Evolutionary conservation across 2,113 vertebrate species (phyloP).

Genomic region (Buteo buteo): DNA sequence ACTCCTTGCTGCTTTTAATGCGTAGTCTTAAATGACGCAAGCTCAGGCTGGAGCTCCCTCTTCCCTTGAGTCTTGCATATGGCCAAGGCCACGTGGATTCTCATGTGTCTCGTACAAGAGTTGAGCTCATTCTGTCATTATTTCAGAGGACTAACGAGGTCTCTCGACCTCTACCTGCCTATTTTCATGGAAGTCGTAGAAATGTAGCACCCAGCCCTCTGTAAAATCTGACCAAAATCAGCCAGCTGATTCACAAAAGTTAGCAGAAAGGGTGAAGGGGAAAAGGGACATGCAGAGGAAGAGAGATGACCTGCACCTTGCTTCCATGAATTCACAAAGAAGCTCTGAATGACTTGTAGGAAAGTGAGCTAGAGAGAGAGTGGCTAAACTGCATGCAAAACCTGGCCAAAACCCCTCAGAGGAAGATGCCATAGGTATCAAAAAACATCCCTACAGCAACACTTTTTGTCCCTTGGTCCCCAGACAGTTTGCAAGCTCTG

Average conservation of each 20-base stretch:
- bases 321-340: not conserved
- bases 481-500: not conserved
- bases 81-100: not conserved
- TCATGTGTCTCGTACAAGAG: not conserved
- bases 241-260: not conserved
- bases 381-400: not conserved
- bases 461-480: not conserved
- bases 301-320: not conserved
- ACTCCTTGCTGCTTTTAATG: not conserved
- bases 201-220: not conserved
- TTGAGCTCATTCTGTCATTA: not conserved
- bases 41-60: not conserved
- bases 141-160: not conserved
- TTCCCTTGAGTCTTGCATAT: not conserved
- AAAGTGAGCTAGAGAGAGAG: rapidly evolving
- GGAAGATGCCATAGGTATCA: no score
- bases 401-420: not conserved
- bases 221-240: not conserved
- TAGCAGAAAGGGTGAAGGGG: not conserved
- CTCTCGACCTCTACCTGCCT: not conserved
- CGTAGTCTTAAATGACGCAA: not conserved
- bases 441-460: rapidly evolving
- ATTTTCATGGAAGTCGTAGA: not conserved
- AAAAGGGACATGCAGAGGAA: not conserved
- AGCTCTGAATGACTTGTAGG: not conserved